Evolutionary conservation across 2,113 vertebrate genomes (phyloP).

Genomic region (Todiramphus chloris): DNA sequence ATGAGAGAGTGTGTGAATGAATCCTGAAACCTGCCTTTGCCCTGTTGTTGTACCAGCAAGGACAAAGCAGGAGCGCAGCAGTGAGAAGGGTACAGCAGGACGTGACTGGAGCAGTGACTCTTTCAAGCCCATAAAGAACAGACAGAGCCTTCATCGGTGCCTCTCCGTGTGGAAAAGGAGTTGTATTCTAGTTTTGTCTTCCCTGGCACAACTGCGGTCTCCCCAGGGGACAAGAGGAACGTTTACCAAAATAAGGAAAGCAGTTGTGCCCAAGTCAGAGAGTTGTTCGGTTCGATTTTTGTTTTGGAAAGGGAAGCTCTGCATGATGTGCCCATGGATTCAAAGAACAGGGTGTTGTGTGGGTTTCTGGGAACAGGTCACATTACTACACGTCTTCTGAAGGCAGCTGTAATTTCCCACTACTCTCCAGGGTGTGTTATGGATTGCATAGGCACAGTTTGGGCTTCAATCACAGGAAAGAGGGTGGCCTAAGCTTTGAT

Average conservation of each 20-base stretch:
- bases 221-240: not conserved
- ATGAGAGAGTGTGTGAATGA: not conserved
- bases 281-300: not conserved
- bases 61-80: not conserved
- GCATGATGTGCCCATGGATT: not conserved
- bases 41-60: not conserved
- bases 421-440: not conserved
- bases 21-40: not conserved
- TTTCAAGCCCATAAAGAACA: not conserved
- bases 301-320: not conserved
- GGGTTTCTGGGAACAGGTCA: not conserved
- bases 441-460: not conserved
- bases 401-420: not conserved
- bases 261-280: not conserved
- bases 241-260: slow-evolving; percentile 36
- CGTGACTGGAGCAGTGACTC: not conserved
- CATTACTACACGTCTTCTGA: not conserved
- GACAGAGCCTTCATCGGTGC: not conserved
- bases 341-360: not conserved
- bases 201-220: not conserved
- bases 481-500: not conserved
- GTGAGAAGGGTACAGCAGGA: not conserved
- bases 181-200: not conserved
- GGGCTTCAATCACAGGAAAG: not conserved
- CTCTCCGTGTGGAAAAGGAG: not conserved